Conservation (phyloP, 1,140 invertebrate species). For the Macrotrachela quadricornifera region DNA sequence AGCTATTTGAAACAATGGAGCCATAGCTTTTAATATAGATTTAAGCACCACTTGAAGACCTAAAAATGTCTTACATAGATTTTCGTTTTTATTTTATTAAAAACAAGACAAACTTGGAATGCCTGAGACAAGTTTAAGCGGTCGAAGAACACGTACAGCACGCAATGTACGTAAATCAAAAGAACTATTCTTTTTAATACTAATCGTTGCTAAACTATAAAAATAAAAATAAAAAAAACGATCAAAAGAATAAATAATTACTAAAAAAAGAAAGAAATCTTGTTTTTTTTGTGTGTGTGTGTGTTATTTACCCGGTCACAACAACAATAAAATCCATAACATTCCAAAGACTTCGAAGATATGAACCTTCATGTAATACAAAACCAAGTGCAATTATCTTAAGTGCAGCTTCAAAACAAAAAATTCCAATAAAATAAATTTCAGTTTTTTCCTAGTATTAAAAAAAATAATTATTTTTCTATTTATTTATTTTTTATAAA, state of each 20-base stretch:
- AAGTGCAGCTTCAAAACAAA: conserved; percentile 97
- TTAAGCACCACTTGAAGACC: conserved; percentile 99
- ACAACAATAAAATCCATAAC: conserved; percentile 99
- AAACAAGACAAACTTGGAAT: conserved; percentile 83
- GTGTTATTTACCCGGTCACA: conserved; percentile 78
- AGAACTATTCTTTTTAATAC: background rate
- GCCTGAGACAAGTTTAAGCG: conserved; percentile 99
- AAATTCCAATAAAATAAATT: conserved; percentile 98
- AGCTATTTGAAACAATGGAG: conserved; percentile 95
- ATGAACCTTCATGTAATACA: conserved; percentile 92
- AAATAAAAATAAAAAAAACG: too few species aligned
- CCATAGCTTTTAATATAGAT: conserved; percentile 99
- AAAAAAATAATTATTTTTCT: background rate
- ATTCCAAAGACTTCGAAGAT: conserved; percentile 99
- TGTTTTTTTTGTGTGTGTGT: too few species aligned
- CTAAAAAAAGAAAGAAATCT: too few species aligned
- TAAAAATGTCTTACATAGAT: conserved; percentile 25
- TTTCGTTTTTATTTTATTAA: background rate
- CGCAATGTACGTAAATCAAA: conserved; percentile 93
- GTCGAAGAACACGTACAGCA: conserved; percentile 96
- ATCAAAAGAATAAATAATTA: too few species aligned
- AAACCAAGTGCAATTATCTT: conserved; percentile 99
- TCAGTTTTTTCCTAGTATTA: conserved; percentile 76
- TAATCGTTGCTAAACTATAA: background rate
- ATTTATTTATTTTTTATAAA: background rate